Percentiles rank a stretch among this genome's conserved stretches.
Evolutionary conservation across 1,140 invertebrate genomes (phyloP).

Genomic region (Onthophagus taurus): DNA sequence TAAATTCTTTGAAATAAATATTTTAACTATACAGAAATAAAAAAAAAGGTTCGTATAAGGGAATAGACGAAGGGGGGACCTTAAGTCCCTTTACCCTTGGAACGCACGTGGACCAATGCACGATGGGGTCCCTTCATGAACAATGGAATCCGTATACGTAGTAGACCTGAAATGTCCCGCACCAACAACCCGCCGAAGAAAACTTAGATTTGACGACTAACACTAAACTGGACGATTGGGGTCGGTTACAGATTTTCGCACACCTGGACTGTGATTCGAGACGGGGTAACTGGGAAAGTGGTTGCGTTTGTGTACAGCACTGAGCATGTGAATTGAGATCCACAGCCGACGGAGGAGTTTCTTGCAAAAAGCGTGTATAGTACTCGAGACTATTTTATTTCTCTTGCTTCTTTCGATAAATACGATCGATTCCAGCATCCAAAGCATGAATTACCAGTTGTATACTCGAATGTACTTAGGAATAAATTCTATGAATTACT

Average conservation of each 20-base stretch:
- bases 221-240: not conserved
- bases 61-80: too few species aligned
- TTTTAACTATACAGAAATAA: too few species aligned
- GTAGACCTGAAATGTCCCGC: slow-evolving; percentile 3
- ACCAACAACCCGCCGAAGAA: too few species aligned
- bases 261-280: slow-evolving; percentile 16
- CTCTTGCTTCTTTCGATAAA: too few species aligned
- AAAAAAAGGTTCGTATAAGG: too few species aligned
- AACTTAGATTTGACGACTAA: too few species aligned
- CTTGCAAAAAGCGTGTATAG: not conserved
- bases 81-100: slow-evolving; percentile 16
- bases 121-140: slow-evolving; percentile 11
- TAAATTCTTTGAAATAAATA: too few species aligned
- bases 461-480: too few species aligned
- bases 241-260: slow-evolving; percentile 16
- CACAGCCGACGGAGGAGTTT: too few species aligned
- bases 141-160: slow-evolving; percentile 18
- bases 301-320: slow-evolving; percentile 14
- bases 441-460: too few species aligned
- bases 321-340: slow-evolving; percentile 12
- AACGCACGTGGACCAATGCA: slow-evolving; percentile 16
- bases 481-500: too few species aligned
- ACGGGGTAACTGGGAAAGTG: slow-evolving; percentile 16
- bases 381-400: not conserved
- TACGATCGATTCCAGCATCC: too few species aligned